These are phyloP conservation scores for Entosphenus tridentatus DNA, from an alignment of 2,113 vertebrate species.

Conservation along the genomic window DNA sequence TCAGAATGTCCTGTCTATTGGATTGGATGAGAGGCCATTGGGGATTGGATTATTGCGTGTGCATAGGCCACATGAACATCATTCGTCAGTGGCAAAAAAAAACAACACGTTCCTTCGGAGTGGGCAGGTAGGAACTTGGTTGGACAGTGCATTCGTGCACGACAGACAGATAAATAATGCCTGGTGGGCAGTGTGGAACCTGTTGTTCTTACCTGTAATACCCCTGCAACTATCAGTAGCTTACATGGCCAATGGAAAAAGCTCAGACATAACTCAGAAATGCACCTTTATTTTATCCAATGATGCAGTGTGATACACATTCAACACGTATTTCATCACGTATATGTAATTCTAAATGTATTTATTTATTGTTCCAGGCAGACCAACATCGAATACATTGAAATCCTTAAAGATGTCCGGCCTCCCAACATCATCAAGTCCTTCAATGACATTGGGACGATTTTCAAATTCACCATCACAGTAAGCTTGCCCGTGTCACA, in stretches of 20 bases:
- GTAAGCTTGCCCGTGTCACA: not conserved
- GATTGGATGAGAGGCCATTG: too few species aligned
- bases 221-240: not conserved
- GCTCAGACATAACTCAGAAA: not conserved
- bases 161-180: too few species aligned
- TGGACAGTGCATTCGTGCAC: too few species aligned
- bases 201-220: not conserved
- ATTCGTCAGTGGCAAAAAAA: too few species aligned
- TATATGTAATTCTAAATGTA: not conserved
- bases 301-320: not conserved
- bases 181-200: not conserved
- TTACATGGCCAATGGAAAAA: not conserved
- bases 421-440: slow-evolving; percentile 1
- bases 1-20: too few species aligned
- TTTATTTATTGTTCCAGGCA: not conserved
- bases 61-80: too few species aligned
- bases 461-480: not conserved
- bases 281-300: not conserved
- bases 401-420: not conserved
- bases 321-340: not conserved
- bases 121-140: too few species aligned
- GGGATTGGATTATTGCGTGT: too few species aligned
- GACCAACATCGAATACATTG: slow-evolving; percentile 3
- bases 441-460: not conserved
- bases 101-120: too few species aligned